phyloP scores from a whole-genome alignment of 1,140 invertebrate genomes.

The Psix sp. region DNA sequence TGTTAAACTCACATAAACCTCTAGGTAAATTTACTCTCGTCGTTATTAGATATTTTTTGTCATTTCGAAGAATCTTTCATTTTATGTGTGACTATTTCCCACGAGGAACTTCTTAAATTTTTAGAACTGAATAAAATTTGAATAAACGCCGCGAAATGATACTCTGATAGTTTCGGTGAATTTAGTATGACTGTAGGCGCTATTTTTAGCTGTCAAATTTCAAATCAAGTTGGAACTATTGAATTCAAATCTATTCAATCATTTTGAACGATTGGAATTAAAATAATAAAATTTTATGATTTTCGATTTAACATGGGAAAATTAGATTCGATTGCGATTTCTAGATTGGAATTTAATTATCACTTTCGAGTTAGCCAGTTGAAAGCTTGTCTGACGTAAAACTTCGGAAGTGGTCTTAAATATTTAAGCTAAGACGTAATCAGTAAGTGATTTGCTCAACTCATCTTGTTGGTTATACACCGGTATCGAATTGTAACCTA shows the following conservation, averaged over 20 bases:
- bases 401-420: slow-evolving; percentile 49
- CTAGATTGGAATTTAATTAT: slow-evolving; percentile 30
- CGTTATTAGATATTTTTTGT: no score
- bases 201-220: background rate
- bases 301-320: slow-evolving; percentile 9
- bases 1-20: no score
- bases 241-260: background rate
- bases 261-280: background rate
- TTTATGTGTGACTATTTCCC: no score
- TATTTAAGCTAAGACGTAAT: slow-evolving; percentile 40
- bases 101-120: no score
- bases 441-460: slow-evolving; percentile 24
- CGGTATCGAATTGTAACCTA: slow-evolving; percentile 7
- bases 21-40: no score
- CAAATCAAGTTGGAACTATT: background rate
- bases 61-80: no score
- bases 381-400: slow-evolving; percentile 37
- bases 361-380: slow-evolving; percentile 30
- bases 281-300: slow-evolving; percentile 13
- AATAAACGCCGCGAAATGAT: no score
- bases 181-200: no score
- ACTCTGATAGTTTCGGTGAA: no score
- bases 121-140: no score
- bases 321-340: slow-evolving; percentile 38
- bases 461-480: slow-evolving; percentile 12